Evolutionary conservation across 2,113 vertebrate species (phyloP).

Genomic region (Toxotes chatareus): DNA sequence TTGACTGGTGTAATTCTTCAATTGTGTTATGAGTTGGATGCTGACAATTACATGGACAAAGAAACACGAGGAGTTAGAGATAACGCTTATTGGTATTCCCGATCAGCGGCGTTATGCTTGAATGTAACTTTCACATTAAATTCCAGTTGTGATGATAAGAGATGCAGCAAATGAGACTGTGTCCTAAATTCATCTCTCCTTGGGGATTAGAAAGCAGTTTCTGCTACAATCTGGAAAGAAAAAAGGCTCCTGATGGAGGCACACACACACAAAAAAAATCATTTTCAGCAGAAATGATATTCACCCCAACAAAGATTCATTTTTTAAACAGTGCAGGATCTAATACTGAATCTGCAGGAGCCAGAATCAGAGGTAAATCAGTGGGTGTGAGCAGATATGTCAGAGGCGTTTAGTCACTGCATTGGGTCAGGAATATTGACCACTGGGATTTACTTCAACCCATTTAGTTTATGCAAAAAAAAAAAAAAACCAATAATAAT

Average conservation of each 20-base stretch:
- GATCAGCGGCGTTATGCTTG: slow-evolving; percentile 49
- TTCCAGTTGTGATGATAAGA: slow-evolving; percentile 60
- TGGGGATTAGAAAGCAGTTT: slow-evolving; percentile 59
- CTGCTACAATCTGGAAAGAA: slow-evolving; percentile 36
- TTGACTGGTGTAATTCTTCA: slow-evolving; percentile 32
- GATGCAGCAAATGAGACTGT: slow-evolving; percentile 60
- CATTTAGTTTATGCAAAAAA: slow-evolving; percentile 59
- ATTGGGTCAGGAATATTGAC: slow-evolving; percentile 66
- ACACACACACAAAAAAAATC: slow-evolving; percentile 4
- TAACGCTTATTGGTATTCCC: slow-evolving; percentile 51
- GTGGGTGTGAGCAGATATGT: slow-evolving; percentile 33
- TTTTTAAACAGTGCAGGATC: slow-evolving; percentile 5
- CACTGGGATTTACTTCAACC: slow-evolving; percentile 55
- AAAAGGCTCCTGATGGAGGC: slow-evolving; percentile 28
- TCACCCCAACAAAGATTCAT: slow-evolving; percentile 1
- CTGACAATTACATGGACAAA: slow-evolving; percentile 54
- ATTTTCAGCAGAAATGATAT: slow-evolving; percentile 35
- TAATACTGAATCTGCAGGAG: slow-evolving; percentile 23
- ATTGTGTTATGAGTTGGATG: slow-evolving; percentile 38
- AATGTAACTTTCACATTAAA: slow-evolving; percentile 58
- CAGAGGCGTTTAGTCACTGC: slow-evolving; percentile 32
- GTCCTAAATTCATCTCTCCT: slow-evolving; percentile 68
- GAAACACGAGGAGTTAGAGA: slow-evolving; percentile 1
- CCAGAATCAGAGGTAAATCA: slow-evolving; percentile 25
- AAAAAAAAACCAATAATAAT: not conserved